These are phyloP conservation scores for Atta colombica DNA, from an alignment of 1,140 invertebrate species.

Conservation along the genomic window DNA sequence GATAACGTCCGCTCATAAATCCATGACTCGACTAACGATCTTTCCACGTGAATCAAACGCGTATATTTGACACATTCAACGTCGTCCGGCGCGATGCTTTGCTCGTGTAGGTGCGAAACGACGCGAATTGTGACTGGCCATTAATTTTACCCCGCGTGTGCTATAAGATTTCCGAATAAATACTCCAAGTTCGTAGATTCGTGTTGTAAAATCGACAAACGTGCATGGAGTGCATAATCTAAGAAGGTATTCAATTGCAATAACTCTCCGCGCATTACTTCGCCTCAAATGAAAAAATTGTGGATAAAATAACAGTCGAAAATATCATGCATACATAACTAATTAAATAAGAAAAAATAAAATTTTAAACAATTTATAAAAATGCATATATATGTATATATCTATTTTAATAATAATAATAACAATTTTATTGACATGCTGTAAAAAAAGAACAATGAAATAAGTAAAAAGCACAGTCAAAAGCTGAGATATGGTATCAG, in stretches of 20 bases:
- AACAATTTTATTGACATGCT: too few relatives aligned
- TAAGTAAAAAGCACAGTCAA: too few relatives aligned
- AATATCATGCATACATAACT: not conserved
- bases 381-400: not conserved
- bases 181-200: conserved; percentile 2
- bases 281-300: not conserved
- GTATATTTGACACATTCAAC: conserved; percentile 18
- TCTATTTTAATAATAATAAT: too few relatives aligned
- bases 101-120: conserved; percentile 33
- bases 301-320: not conserved
- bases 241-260: not conserved
- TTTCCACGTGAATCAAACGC: conserved; percentile 38
- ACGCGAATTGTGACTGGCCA: conserved; percentile 6
- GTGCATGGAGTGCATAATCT: not conserved
- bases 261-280: not conserved
- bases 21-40: conserved; percentile 59
- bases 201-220: conserved; percentile 32
- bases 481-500: too few relatives aligned
- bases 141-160: conserved; percentile 43
- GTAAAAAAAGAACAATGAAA: too few relatives aligned
- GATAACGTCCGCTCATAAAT: conserved; percentile 80
- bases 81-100: conserved; percentile 24
- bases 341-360: not conserved
- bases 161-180: conserved; percentile 37
- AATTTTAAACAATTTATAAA: not conserved